A percentile compares a stretch with the other conserved stretches of the same genome.
Evolutionary conservation across 2,888 invertebrate genomes (phyloP).

Genomic region (Stegophylla sp.): DNA sequence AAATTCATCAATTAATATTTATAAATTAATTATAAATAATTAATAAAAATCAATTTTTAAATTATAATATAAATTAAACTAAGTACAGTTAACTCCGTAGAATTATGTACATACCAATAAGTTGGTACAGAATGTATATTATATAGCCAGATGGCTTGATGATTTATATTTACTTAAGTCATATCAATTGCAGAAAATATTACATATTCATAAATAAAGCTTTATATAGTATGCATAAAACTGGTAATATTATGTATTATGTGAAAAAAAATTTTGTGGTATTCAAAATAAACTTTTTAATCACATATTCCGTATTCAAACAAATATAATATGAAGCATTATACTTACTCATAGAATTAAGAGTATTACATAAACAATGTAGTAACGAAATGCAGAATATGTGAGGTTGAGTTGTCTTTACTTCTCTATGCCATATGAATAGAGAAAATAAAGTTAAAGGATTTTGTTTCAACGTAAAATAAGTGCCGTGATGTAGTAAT

Average conservation of each 20-base stretch:
- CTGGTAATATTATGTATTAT: background rate
- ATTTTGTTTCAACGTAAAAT: background rate
- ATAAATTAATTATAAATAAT: background rate
- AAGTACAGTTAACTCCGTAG: background rate
- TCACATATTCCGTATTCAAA: background rate
- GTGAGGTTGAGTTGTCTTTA: background rate
- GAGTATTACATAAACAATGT: background rate
- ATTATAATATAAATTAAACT: conserved; percentile 22
- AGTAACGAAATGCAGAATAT: background rate
- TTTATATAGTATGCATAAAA: background rate
- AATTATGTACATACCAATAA: background rate
- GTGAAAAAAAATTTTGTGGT: conserved; percentile 9
- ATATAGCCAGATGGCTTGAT: background rate
- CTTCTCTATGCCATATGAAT: background rate
- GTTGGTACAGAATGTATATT: background rate
- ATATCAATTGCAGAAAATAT: background rate
- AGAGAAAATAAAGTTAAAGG: background rate
- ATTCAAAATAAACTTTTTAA: background rate
- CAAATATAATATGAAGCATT: background rate
- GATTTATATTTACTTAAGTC: background rate
- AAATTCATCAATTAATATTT: background rate
- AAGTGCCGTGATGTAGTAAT: background rate
- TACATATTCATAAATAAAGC: background rate
- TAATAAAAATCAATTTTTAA: background rate
- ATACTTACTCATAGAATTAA: background rate